Conservation (phyloP, 2,888 invertebrate species). For the Macrophya annulata region DNA sequence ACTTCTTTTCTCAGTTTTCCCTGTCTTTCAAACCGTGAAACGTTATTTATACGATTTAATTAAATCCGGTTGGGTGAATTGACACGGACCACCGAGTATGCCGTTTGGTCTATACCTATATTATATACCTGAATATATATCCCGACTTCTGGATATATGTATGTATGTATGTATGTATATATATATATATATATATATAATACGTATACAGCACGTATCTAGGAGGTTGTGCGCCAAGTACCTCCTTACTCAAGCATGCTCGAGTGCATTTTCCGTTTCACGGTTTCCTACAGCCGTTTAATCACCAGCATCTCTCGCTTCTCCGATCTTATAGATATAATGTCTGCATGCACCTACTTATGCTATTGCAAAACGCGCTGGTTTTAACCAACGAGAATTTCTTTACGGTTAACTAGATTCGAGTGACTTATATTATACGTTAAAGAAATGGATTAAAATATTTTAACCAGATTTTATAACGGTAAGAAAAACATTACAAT, state of each 20-base stretch:
- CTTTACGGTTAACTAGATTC: not conserved
- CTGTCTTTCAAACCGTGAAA: constrained; percentile 1
- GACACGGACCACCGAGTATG: constrained; percentile 9
- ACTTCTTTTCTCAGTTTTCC: not conserved
- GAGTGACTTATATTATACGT: not conserved
- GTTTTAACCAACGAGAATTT: not conserved
- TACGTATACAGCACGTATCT: constrained; percentile 27
- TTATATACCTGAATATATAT: not conserved
- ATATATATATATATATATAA: not conserved
- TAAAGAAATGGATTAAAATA: not conserved
- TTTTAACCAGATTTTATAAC: not conserved
- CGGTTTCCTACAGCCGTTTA: constrained; percentile 54
- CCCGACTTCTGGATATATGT: not conserved
- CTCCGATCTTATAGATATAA: constrained; percentile 20
- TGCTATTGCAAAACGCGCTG: not conserved
- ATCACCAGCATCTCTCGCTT: constrained; percentile 51
- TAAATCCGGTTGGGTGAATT: not conserved
- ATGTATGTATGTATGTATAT: too few relatives aligned
- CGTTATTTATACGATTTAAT: constrained; percentile 10
- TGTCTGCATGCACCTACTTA: constrained; percentile 6
- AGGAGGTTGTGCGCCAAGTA: constrained; percentile 47
- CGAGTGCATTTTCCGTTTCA: constrained; percentile 55
- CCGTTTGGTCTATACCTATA: not conserved
- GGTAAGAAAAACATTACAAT: not conserved
- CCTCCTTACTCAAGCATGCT: constrained; percentile 54